Percentiles rank a stretch among this genome's conserved stretches.
phyloP scores from a whole-genome alignment of 2,797 vertebrate genomes.

The Parauchenoglanis ngamensis region DNA sequence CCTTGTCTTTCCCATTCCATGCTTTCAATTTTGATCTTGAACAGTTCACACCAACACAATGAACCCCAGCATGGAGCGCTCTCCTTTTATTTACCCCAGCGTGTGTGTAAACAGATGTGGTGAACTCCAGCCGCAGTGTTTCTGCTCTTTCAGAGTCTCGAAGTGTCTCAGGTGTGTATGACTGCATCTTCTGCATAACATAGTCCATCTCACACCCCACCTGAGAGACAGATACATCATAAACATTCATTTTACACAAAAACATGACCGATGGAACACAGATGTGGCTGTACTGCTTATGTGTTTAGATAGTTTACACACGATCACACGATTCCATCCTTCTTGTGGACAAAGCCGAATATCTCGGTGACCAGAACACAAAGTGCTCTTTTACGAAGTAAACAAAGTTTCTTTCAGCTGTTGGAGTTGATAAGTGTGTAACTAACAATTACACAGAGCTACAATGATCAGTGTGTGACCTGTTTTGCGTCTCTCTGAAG shows the following conservation, averaged over 20 bases:
- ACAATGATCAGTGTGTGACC: constrained; percentile 56
- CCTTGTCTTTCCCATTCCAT: not conserved
- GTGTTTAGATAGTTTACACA: not conserved
- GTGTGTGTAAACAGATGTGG: constrained; percentile 64
- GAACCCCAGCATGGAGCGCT: fast-evolving
- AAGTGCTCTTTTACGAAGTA: not conserved
- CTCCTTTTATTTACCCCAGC: constrained; percentile 68
- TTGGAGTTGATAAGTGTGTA: not conserved
- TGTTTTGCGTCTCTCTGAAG: constrained; percentile 65
- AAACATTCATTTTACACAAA: not conserved
- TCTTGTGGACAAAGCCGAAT: not conserved
- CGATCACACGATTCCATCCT: too few species aligned
- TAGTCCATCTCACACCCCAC: constrained; percentile 60
- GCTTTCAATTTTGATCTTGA: not conserved
- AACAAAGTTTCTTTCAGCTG: not conserved
- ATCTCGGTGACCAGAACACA: not conserved
- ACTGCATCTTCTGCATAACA: constrained; percentile 66
- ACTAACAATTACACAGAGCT: not conserved
- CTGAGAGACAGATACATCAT: not conserved
- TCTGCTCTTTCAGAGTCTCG: constrained; percentile 58
- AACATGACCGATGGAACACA: not conserved
- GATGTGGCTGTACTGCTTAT: not conserved
- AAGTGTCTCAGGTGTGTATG: constrained; percentile 64
- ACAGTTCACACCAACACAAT: not conserved
- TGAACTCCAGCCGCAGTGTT: constrained; percentile 63